Conservation (phyloP, 2,113 vertebrate genomes). For the Rhombomys opimus region DNA sequence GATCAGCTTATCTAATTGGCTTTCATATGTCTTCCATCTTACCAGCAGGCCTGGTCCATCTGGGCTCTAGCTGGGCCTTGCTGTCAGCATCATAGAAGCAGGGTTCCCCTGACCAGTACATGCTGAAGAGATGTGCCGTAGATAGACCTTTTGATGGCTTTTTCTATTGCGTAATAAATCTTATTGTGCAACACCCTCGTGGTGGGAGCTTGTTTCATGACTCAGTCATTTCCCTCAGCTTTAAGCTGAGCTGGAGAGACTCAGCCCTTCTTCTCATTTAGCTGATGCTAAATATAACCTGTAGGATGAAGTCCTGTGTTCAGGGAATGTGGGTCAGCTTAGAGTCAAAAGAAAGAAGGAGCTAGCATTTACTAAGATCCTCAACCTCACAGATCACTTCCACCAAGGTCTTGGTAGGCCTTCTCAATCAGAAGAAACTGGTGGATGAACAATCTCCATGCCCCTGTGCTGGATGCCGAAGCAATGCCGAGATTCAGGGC, state of each 20-base stretch:
- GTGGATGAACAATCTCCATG: background rate
- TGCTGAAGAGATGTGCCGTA: background rate
- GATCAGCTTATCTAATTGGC: background rate
- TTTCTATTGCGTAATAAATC: conserved; percentile 27
- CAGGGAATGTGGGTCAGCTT: background rate
- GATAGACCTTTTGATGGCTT: background rate
- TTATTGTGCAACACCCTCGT: background rate
- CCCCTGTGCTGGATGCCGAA: background rate
- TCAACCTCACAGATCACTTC: background rate
- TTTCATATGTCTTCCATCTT: background rate
- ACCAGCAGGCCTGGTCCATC: background rate
- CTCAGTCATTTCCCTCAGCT: conserved; percentile 60
- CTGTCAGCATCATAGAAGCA: background rate
- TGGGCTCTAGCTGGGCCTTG: too few species aligned
- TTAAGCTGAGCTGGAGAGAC: conserved; percentile 36
- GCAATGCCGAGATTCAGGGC: background rate
- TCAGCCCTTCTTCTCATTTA: conserved; percentile 48
- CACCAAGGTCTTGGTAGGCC: background rate
- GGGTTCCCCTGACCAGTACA: background rate
- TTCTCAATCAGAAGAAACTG: background rate
- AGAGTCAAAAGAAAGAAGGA: background rate
- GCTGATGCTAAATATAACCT: conserved; percentile 60
- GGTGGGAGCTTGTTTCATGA: conserved; percentile 40
- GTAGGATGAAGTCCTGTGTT: conserved; percentile 22
- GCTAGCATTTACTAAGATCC: background rate